A percentile compares a stretch with the other conserved stretches of the same genome.
Evolutionary conservation across 2,113 vertebrate genomes (phyloP).

Genomic region (Pseudonaja textilis): DNA sequence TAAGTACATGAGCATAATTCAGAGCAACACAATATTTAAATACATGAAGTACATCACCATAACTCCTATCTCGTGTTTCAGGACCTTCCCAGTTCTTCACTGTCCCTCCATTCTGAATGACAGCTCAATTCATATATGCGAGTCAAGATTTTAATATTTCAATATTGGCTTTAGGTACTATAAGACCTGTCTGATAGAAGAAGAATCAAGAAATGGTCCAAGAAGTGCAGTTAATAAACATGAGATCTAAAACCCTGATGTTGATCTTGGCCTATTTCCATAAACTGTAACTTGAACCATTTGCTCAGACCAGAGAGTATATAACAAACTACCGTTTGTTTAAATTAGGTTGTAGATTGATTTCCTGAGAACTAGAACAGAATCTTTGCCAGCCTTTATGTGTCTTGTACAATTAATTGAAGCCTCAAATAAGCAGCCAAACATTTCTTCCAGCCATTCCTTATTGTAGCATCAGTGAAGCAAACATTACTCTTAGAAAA

Average conservation of each 20-base stretch:
- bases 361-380: not conserved
- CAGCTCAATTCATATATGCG: not conserved
- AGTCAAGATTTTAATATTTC: not conserved
- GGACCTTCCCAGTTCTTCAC: not conserved
- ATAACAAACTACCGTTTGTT: not conserved
- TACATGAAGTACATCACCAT: too few species aligned
- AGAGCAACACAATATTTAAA: not conserved
- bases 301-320: not conserved
- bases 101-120: not conserved
- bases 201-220: not conserved
- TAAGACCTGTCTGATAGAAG: not conserved
- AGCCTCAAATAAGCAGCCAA: not conserved
- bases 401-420: not conserved
- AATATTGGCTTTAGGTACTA: not conserved
- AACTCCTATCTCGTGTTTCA: not conserved
- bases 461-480: not conserved
- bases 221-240: not conserved
- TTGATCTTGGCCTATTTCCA: not conserved
- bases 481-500: not conserved
- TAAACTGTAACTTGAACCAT: not conserved
- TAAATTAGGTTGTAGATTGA: not conserved
- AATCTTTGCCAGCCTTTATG: not conserved
- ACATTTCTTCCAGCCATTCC: not conserved
- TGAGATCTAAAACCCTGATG: not conserved
- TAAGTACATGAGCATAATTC: not conserved